Conservation (phyloP, 53 echinoderm and acorn worm genomes). For the Luidia sarsii region DNA sequence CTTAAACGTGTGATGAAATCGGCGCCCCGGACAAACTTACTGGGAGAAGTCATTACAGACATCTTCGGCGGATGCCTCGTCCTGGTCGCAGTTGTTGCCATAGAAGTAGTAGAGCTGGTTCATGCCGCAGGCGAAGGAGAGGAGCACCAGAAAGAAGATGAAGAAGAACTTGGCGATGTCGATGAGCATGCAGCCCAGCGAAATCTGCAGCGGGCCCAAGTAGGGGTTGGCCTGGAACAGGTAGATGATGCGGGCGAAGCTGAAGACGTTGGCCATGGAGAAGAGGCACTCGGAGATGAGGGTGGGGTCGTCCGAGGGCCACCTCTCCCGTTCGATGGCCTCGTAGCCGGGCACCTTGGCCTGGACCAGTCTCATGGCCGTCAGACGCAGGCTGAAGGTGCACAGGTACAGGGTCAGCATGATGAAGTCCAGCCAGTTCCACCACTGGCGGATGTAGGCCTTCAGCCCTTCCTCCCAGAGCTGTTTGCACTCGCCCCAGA, state of each 20-base stretch:
- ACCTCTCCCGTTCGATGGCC: conserved; percentile 3
- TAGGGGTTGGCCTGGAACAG: conserved; percentile 96
- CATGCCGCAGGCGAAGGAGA: conserved; percentile 95
- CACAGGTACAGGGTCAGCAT: conserved; percentile 92
- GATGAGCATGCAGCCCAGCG: conserved; percentile 97
- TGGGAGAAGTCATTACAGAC: conserved; percentile 28
- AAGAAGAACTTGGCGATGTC: conserved; percentile 97
- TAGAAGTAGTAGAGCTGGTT: conserved; percentile 87
- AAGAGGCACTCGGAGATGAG: conserved; percentile 90
- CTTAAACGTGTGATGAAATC: no score
- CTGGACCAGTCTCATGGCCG: conserved; percentile 47
- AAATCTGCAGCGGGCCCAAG: conserved; percentile 91
- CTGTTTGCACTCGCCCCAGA: conserved; percentile 96
- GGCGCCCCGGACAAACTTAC: background rate
- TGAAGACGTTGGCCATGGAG: conserved; percentile 97
- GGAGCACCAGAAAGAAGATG: conserved; percentile 89
- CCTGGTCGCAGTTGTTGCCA: background rate
- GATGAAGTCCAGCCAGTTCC: conserved; percentile 98
- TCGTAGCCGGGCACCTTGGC: background rate
- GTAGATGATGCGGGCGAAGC: conserved; percentile 96
- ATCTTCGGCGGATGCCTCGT: background rate
- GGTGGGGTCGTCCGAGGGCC: conserved; percentile 81
- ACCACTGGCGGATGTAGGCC: conserved; percentile 98
- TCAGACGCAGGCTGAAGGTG: conserved; percentile 79
- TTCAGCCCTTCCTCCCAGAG: conserved; percentile 95